Evolutionary conservation across 37 sponge, comb jelly and placozoan species (phyloP).

Genomic region (Hormiphora californensis): DNA sequence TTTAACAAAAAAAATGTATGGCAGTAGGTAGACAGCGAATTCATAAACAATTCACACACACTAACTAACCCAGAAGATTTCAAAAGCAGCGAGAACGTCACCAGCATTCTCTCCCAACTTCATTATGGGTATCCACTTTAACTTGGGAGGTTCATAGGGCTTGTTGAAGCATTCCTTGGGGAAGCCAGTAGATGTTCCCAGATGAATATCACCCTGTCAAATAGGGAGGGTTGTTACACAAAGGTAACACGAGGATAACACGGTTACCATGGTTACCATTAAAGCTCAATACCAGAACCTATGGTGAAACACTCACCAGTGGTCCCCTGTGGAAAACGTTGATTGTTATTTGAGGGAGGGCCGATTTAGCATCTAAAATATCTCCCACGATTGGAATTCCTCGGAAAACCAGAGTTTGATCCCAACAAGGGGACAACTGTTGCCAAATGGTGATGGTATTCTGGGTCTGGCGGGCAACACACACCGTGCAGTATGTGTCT

Average conservation of each 20-base stretch:
- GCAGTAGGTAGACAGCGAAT: not conserved
- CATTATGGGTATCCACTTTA: not conserved
- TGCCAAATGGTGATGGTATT: not conserved
- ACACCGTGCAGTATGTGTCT: not conserved
- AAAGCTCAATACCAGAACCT: too few relatives aligned
- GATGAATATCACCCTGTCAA: not conserved
- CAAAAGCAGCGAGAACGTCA: constrained; percentile 13
- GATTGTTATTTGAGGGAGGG: not conserved
- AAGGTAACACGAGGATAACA: too few relatives aligned
- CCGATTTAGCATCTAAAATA: not conserved
- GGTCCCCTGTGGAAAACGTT: constrained; percentile 1
- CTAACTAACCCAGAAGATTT: not conserved
- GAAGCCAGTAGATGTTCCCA: not conserved
- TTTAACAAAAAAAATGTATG: not conserved
- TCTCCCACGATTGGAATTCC: not conserved
- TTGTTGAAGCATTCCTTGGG: not conserved
- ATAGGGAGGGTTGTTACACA: too few relatives aligned
- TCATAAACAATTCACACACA: not conserved
- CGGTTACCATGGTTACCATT: too few relatives aligned
- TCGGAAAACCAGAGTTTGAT: not conserved
- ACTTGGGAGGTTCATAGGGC: not conserved
- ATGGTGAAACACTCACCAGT: not conserved
- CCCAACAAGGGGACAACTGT: not conserved
- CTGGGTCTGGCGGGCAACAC: not conserved
- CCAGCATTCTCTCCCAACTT: not conserved